Conservation (phyloP, 2,797 vertebrate species). For the Onychomys arenicola region DNA sequence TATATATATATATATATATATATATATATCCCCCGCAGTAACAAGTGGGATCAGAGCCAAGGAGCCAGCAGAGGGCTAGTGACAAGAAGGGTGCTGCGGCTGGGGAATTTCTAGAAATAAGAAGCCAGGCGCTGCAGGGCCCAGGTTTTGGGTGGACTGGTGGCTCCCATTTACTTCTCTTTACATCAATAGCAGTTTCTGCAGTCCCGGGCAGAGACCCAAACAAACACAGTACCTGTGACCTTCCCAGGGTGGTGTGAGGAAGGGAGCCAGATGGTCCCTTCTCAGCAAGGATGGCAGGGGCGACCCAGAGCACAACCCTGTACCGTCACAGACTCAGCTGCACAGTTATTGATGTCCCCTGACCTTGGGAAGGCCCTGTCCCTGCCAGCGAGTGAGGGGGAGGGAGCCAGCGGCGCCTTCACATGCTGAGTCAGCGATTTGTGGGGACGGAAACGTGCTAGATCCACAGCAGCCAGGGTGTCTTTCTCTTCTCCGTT, state of each 20-base stretch:
- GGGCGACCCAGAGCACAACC: neutral
- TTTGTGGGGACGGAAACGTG: conserved; percentile 70
- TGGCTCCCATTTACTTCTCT: no score
- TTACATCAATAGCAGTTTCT: neutral
- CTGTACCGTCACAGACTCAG: neutral
- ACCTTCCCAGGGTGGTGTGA: neutral
- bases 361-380: conserved; percentile 84
- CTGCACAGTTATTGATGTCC: neutral
- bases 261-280: neutral
- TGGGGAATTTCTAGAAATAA: neutral
- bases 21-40: neutral
- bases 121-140: neutral
- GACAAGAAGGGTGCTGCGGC: neutral
- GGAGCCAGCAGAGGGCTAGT: neutral
- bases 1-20: no score
- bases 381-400: conserved; percentile 50
- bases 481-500: conserved; percentile 51
- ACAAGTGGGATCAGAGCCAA: neutral
- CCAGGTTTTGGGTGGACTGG: neutral
- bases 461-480: conserved; percentile 76
- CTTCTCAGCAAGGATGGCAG: neutral
- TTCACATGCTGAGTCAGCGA: conserved; percentile 84
- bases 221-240: neutral
- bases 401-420: neutral
- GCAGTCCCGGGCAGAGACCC: neutral